Base-by-base conservation (phyloP, 2,113 vertebrate species). In the Catagonus wagneri region DNA sequence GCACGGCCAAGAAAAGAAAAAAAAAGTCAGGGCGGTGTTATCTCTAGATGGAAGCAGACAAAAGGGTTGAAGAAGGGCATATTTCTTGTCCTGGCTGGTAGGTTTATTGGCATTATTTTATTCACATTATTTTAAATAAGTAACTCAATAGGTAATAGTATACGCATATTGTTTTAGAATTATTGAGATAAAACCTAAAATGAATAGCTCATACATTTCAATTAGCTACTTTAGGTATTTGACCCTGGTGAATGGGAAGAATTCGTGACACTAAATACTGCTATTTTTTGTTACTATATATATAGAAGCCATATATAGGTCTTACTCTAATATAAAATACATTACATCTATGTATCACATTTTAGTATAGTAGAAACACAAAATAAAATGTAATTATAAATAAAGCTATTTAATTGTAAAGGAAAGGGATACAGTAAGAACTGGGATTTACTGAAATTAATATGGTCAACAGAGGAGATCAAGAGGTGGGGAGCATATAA, bases 61-160 rank as follows among this genome's bases (percentile, higher is more conserved):
- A 29, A 15, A 74, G 27, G 15, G 7, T 50, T 44, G 12, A 34
- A 80, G n/a, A 79, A 93, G 54, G 13, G 10, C 22, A 58, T 65
- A 23, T 50, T 71, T 56, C 71, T 89, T 93, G 44, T 66, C 34
- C 34, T 79, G 80, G 44, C 3, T 89, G 23, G 56, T 72, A 17
- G 23, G 81, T 90, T 71, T 72, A 52, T 22, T 50, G 10, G 34
- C 17, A 72, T 72, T 65, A 78, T 81, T 88, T 95, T 60, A 65
- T 87, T 91, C 92, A 75, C 83, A 88, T 92, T 78, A 81, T 89
- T 63, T 89, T 71, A 96, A 93, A 89, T 84, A 68, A 66, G 11
- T 39, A 95, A 71, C 9, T 63, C 19, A 83, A 89, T 12, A 93
- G 95, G 79, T 89, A 89, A 93, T 88, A 52, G n/a, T 29, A 69